phyloP scores from a whole-genome alignment of 2,113 vertebrate species.

The Hemicordylus capensis region DNA sequence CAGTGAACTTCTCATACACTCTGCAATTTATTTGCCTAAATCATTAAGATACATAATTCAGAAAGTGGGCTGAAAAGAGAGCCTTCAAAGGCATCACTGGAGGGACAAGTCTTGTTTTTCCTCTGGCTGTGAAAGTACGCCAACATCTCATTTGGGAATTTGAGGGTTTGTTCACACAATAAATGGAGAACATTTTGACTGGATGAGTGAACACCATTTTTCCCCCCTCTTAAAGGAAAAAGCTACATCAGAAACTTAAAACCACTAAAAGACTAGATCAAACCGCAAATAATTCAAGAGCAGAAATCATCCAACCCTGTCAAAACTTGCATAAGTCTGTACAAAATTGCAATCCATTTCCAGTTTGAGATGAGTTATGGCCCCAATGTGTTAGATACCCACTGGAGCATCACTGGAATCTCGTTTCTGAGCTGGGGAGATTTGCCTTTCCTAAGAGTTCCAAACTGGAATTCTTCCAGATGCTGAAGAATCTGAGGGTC shows the following conservation, averaged over 20 bases:
- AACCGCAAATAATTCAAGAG: background rate
- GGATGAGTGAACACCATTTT: background rate
- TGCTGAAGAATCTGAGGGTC: background rate
- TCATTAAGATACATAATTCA: slow-evolving; percentile 4
- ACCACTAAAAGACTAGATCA: background rate
- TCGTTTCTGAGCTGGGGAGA: background rate
- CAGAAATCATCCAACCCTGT: background rate
- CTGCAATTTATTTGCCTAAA: background rate
- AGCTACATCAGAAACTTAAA: background rate
- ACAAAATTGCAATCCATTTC: background rate
- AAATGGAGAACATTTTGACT: background rate
- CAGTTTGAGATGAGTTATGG: background rate
- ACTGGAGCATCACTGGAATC: no score
- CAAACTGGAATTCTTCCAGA: background rate
- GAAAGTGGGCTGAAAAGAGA: background rate
- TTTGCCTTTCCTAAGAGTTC: background rate
- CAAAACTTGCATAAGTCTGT: background rate
- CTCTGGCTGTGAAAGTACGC: slow-evolving; percentile 17
- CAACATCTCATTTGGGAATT: background rate
- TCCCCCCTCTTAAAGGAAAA: slow-evolving; percentile 6
- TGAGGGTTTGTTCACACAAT: slow-evolving; percentile 1
- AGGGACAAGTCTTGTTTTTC: background rate
- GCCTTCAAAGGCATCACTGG: background rate
- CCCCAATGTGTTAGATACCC: background rate
- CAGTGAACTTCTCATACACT: background rate